phyloP scores from a whole-genome alignment of 2,888 invertebrate species.

The Drosophila neotestacea region DNA sequence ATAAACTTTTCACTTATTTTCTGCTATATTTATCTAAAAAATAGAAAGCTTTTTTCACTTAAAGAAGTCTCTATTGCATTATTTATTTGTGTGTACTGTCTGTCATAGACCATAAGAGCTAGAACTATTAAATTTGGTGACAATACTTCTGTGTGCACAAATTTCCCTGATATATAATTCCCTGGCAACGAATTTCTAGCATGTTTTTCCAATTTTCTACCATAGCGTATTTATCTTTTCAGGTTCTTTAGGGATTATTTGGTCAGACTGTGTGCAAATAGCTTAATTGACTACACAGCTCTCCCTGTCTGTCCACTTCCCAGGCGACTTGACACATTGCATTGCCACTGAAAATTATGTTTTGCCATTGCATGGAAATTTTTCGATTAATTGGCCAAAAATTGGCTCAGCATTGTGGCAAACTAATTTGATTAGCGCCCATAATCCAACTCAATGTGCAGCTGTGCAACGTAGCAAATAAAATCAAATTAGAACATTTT shows the following conservation, averaged over 20 bases:
- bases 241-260: slow-evolving; percentile 22
- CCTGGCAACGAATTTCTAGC: not conserved
- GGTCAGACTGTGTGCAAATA: slow-evolving; percentile 28
- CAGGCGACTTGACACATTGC: slow-evolving; percentile 16
- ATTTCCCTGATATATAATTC: not conserved
- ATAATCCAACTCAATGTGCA: slow-evolving; percentile 9
- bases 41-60: too few species aligned
- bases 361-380: slow-evolving; percentile 25
- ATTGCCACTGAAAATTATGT: not conserved
- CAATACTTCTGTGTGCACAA: too few species aligned
- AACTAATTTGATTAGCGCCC: slow-evolving; percentile 58
- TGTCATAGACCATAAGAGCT: too few species aligned
- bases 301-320: not conserved
- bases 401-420: slow-evolving; percentile 41
- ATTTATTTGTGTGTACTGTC: too few species aligned
- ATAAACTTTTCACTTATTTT: not conserved
- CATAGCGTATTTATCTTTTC: slow-evolving; percentile 25
- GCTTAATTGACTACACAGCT: slow-evolving; percentile 35
- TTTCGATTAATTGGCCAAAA: slow-evolving; percentile 57
- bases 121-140: too few species aligned
- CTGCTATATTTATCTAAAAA: too few species aligned
- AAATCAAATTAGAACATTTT: slow-evolving; percentile 23
- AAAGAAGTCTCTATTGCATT: too few species aligned
- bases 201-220: not conserved
- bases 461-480: slow-evolving; percentile 31